phyloP scores from a whole-genome alignment of 2,888 invertebrate species.

The Drosophila pseudotalamancana region DNA sequence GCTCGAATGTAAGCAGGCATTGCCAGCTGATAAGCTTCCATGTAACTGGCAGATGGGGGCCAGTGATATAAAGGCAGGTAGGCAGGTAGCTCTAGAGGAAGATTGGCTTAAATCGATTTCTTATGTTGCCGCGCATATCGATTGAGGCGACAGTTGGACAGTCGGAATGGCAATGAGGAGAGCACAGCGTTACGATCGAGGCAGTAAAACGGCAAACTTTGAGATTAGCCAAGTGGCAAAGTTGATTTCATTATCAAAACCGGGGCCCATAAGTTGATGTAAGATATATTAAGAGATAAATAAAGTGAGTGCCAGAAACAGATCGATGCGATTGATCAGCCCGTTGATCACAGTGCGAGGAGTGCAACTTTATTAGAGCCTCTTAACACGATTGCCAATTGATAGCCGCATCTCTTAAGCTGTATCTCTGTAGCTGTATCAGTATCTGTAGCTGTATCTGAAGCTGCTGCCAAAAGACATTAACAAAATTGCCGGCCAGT shows the following conservation, averaged over 20 bases:
- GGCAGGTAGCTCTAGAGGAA: slow-evolving; percentile 19
- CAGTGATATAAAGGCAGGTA: slow-evolving; percentile 29
- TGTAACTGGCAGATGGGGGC: slow-evolving; percentile 53
- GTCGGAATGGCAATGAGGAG: not conserved
- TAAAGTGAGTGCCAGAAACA: slow-evolving; percentile 60
- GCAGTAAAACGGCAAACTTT: slow-evolving; percentile 37
- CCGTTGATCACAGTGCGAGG: slow-evolving; percentile 14
- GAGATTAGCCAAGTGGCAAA: slow-evolving; percentile 76
- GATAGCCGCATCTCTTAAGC: slow-evolving; percentile 48
- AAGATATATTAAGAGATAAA: slow-evolving; percentile 74
- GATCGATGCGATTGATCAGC: slow-evolving; percentile 60
- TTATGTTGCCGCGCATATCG: slow-evolving; percentile 65
- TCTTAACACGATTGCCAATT: slow-evolving; percentile 73
- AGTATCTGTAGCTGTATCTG: slow-evolving; percentile 16
- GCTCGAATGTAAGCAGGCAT: slow-evolving; percentile 64
- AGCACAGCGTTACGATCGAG: not conserved
- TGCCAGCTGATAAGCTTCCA: slow-evolving; percentile 69
- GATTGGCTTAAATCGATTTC: slow-evolving; percentile 71
- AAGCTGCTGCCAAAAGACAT: slow-evolving; percentile 75
- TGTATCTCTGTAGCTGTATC: slow-evolving; percentile 7
- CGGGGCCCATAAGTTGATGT: slow-evolving; percentile 67
- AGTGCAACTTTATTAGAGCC: slow-evolving; percentile 74
- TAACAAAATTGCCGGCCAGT: slow-evolving; percentile 66
- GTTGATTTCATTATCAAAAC: slow-evolving; percentile 65
- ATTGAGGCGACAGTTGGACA: slow-evolving; percentile 13